These are phyloP conservation scores for Eupleurogrammus muticus DNA, from an alignment of 2,797 vertebrate species.

Conservation along the genomic window DNA sequence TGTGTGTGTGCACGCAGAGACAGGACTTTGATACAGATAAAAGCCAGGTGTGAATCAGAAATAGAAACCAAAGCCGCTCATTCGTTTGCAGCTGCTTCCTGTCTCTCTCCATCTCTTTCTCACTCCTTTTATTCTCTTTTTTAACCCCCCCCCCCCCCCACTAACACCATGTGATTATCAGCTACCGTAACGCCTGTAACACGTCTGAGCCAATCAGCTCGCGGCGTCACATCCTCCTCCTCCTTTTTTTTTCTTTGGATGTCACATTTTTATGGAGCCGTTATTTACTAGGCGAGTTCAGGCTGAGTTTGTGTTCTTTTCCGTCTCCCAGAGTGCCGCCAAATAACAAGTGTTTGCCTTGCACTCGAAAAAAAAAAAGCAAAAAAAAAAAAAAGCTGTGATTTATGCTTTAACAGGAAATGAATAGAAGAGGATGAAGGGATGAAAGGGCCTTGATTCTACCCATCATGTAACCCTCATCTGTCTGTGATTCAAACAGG, in stretches of 20 bases:
- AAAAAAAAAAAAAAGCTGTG: neutral
- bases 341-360: constrained; percentile 31
- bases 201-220: no score
- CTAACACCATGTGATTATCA: constrained; percentile 9
- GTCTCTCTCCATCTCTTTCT: constrained; percentile 27
- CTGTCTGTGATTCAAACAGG: no score
- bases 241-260: no score
- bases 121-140: constrained; percentile 3
- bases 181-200: no score
- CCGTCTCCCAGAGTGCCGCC: neutral
- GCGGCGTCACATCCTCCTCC: no score
- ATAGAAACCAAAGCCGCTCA: constrained; percentile 59
- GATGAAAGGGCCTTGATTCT: constrained; percentile 2
- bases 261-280: constrained; percentile 16
- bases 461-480: no score
- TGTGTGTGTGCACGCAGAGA: constrained; percentile 23
- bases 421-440: neutral
- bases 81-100: constrained; percentile 58
- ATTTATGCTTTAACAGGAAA: neutral
- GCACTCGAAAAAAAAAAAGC: no score
- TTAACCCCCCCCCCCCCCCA: neutral
- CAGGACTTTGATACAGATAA: constrained; percentile 55
- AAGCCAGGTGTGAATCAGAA: constrained; percentile 67
- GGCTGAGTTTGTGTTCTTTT: constrained; percentile 4
- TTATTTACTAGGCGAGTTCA: constrained; percentile 24